A percentile compares a stretch with the other conserved stretches of the same genome.
phyloP scores from a whole-genome alignment of 2,113 vertebrate genomes.

The Silurus meridionalis region DNA sequence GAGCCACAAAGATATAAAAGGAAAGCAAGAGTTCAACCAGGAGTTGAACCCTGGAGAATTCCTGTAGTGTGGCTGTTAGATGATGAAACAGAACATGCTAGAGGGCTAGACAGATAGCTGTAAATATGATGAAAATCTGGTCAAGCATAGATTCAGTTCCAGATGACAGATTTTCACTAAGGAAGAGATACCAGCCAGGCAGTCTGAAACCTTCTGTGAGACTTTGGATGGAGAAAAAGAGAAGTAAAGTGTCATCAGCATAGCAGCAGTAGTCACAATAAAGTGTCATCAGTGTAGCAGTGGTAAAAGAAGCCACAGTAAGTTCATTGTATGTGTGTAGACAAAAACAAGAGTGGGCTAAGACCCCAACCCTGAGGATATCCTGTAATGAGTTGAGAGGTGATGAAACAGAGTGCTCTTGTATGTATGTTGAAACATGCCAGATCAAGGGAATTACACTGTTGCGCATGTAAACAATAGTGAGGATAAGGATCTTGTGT shows the following conservation, averaged over 20 bases:
- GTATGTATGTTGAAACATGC: not conserved
- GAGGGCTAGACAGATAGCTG: not conserved
- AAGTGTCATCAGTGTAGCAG: not conserved
- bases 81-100: not conserved
- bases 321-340: not conserved
- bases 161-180: not conserved
- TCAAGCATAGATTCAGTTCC: not conserved
- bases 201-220: not conserved
- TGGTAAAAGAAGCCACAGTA: not conserved
- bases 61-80: not conserved
- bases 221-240: not conserved
- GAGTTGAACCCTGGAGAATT: not conserved
- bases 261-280: not conserved
- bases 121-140: not conserved
- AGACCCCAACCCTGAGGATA: not conserved
- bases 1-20: too few species aligned
- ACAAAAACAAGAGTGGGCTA: not conserved
- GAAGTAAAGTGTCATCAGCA: not conserved
- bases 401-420: slow-evolving; percentile 2
- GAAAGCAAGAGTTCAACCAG: not conserved
- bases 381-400: not conserved
- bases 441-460: not conserved
- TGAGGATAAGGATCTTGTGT: not conserved
- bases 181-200: not conserved
- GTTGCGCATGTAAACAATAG: too few species aligned